These are phyloP conservation scores for Odiellus spinosus DNA, from an alignment of 2,888 invertebrate genomes.

Conservation along the genomic window DNA sequence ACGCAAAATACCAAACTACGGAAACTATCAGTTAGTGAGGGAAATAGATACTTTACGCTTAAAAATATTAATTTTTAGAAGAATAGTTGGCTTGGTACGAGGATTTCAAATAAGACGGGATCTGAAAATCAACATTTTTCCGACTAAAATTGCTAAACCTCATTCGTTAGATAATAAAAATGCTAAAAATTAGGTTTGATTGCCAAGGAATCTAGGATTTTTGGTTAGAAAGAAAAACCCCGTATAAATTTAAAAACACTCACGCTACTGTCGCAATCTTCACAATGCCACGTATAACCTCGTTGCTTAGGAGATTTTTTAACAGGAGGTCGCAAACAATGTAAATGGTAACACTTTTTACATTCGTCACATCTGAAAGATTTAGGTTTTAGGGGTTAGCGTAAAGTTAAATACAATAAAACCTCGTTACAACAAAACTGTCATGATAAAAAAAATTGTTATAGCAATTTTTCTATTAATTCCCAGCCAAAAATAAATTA, in stretches of 20 bases:
- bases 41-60: too few relatives aligned
- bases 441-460: not conserved
- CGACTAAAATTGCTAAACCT: too few relatives aligned
- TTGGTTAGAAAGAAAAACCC: too few relatives aligned
- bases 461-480: not conserved
- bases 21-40: too few relatives aligned
- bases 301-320: conserved; percentile 85
- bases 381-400: not conserved
- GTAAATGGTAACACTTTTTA: conserved; percentile 74
- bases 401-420: not conserved
- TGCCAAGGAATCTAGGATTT: too few relatives aligned
- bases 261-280: conserved; percentile 54
- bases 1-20: too few relatives aligned
- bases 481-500: not conserved
- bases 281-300: conserved; percentile 91
- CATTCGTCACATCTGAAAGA: conserved; percentile 71
- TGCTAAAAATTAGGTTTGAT: too few relatives aligned
- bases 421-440: not conserved
- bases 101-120: too few relatives aligned
- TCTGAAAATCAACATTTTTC: too few relatives aligned
- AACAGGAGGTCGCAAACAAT: conserved; percentile 79
- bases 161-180: too few relatives aligned
- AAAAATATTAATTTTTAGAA: too few relatives aligned
- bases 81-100: too few relatives aligned
- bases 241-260: not conserved